These are phyloP conservation scores for Furcifer pardalis DNA, from an alignment of 2,797 vertebrate species.

Conservation along the genomic window DNA sequence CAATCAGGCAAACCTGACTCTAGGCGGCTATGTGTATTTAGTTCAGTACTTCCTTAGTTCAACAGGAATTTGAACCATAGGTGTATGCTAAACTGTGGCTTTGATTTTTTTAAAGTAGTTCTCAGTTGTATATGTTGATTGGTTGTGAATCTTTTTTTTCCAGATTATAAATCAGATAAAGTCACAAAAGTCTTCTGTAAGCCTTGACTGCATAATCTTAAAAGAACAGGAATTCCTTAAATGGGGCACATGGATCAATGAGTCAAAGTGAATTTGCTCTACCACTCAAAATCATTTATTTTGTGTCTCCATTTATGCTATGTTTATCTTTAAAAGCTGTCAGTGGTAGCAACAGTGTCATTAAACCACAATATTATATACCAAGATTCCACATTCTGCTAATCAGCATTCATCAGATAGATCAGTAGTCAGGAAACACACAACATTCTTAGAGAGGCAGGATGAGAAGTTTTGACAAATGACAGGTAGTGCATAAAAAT, in stretches of 20 bases:
- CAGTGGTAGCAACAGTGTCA: constrained; percentile 44
- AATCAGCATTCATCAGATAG: constrained; percentile 59
- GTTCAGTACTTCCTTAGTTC: neutral
- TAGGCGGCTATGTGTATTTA: too few species aligned
- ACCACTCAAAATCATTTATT: constrained; percentile 34
- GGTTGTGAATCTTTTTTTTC: neutral
- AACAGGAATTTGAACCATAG: neutral
- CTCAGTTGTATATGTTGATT: neutral
- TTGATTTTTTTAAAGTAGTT: neutral
- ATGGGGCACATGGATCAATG: neutral
- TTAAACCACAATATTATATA: constrained; percentile 55
- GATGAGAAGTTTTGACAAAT: constrained; percentile 64
- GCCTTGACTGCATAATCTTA: neutral
- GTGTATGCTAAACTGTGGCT: neutral
- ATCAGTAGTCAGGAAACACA: constrained; percentile 51
- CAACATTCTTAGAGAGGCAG: constrained; percentile 58
- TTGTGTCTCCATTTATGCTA: neutral
- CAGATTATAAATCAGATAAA: too few species aligned
- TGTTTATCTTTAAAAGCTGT: constrained; percentile 43
- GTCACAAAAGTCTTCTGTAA: neutral
- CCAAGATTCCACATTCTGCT: constrained; percentile 48
- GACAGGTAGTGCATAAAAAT: constrained; percentile 49
- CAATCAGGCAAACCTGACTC: too few species aligned
- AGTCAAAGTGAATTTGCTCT: neutral
- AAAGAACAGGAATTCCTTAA: neutral